A percentile compares a stretch with the other conserved stretches of the same genome.
Conservation (phyloP, 2,113 vertebrate genomes). For the Gopherus evgoodei region DNA sequence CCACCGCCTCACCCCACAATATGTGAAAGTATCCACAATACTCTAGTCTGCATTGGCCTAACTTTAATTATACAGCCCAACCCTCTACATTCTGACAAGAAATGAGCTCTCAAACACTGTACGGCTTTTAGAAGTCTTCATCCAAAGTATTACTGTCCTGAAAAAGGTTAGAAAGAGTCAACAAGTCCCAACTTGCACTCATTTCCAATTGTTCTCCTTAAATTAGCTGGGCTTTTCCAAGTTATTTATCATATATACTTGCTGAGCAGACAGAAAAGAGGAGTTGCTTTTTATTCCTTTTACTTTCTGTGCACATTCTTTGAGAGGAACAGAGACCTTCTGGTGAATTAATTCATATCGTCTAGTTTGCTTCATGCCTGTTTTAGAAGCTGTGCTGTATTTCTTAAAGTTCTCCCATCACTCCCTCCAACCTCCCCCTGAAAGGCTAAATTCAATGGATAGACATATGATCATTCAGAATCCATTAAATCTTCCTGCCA, state of each 20-base stretch:
- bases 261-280: not conserved
- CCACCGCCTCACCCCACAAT: not conserved
- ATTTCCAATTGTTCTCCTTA: not conserved
- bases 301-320: not conserved
- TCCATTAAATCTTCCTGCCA: constrained; percentile 30
- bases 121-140: not conserved
- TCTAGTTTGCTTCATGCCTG: not conserved
- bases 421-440: not conserved
- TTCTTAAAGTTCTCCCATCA: not conserved
- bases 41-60: not conserved
- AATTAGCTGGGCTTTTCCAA: not conserved
- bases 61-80: not conserved
- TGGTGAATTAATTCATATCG: not conserved
- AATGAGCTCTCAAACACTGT: not conserved
- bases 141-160: not conserved
- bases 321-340: not conserved
- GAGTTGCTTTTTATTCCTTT: not conserved
- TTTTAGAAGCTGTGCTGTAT: not conserved
- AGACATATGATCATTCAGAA: not conserved
- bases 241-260: not conserved
- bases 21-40: not conserved
- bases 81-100: not conserved
- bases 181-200: not conserved
- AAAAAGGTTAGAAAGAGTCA: not conserved
- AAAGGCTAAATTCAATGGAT: constrained; percentile 27